Conservation (phyloP, 2,888 invertebrate genomes). For the Melanotus villosus region DNA sequence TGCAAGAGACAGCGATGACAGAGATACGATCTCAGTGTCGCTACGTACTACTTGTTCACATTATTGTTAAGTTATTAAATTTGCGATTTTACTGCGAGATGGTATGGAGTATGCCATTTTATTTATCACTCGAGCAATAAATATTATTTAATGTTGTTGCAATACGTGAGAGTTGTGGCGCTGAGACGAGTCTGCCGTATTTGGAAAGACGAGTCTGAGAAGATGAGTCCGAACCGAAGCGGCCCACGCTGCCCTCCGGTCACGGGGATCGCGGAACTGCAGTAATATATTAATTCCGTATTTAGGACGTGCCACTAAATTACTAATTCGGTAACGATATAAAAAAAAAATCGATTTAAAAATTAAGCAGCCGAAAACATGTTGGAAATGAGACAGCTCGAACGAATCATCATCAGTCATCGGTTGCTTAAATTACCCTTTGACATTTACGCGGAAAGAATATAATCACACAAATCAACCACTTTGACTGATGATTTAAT, state of each 20-base stretch:
- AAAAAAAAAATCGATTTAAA: conserved; percentile 34
- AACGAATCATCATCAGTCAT: conserved; percentile 28
- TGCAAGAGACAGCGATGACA: conserved; percentile 26
- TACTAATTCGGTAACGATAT: conserved; percentile 32
- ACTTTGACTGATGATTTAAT: not conserved
- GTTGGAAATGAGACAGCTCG: conserved; percentile 30
- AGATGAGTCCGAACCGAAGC: conserved; percentile 55
- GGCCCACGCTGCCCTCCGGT: conserved; percentile 53
- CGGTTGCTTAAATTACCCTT: conserved; percentile 3
- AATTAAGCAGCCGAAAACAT: conserved; percentile 20
- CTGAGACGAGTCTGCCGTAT: conserved; percentile 60
- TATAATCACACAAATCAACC: not conserved
- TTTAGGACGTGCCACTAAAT: conserved; percentile 38
- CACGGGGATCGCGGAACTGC: conserved; percentile 55
- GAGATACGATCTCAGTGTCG: conserved; percentile 35
- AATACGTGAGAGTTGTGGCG: conserved; percentile 61
- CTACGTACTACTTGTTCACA: conserved; percentile 33
- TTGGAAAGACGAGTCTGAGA: conserved; percentile 61
- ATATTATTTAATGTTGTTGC: conserved; percentile 64
- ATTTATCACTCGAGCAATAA: conserved; percentile 62
- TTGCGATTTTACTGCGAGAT: conserved; percentile 49
- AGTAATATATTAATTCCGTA: conserved; percentile 52
- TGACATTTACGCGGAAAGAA: not conserved
- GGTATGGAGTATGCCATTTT: conserved; percentile 59
- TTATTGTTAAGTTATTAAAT: conserved; percentile 48